Percentiles rank a stretch among this genome's conserved stretches.
phyloP scores from a whole-genome alignment of 2,888 invertebrate genomes.

The Bembecia ichneumoniformis region DNA sequence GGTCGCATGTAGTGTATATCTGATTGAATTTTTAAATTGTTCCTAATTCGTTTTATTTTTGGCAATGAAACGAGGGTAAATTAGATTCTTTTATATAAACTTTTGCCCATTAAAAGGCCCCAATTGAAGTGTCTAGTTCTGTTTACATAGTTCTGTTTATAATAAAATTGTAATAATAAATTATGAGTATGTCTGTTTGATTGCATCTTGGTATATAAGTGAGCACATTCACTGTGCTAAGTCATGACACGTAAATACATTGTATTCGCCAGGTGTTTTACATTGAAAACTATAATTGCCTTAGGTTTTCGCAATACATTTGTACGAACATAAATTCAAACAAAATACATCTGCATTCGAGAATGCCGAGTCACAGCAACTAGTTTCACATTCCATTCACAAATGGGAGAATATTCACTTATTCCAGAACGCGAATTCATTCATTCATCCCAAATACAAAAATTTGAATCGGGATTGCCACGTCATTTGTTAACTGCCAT shows the following conservation, averaged over 20 bases:
- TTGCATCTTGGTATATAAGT: too few species aligned
- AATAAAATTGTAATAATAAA: too few species aligned
- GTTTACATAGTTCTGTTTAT: too few species aligned
- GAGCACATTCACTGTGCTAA: background rate
- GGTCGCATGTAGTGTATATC: too few species aligned
- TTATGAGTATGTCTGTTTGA: too few species aligned
- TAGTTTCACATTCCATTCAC: constrained; percentile 21
- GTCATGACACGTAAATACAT: background rate
- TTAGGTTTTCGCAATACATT: background rate
- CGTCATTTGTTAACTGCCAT: constrained; percentile 30
- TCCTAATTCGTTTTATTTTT: too few species aligned
- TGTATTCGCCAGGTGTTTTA: background rate
- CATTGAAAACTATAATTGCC: background rate
- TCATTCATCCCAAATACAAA: constrained; percentile 45
- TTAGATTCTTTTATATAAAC: too few species aligned
- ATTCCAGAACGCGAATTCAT: constrained; percentile 38
- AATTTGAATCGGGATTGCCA: constrained; percentile 47
- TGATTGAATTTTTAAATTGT: too few species aligned
- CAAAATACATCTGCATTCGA: background rate
- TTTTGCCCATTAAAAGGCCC: too few species aligned
- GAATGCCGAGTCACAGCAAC: constrained; percentile 36
- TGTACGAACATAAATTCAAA: background rate
- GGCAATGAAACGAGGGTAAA: too few species aligned
- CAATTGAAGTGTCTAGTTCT: too few species aligned
- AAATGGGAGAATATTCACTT: constrained; percentile 15